phyloP scores from a whole-genome alignment of 2,113 vertebrate genomes.

The Vulpes vulpes region DNA sequence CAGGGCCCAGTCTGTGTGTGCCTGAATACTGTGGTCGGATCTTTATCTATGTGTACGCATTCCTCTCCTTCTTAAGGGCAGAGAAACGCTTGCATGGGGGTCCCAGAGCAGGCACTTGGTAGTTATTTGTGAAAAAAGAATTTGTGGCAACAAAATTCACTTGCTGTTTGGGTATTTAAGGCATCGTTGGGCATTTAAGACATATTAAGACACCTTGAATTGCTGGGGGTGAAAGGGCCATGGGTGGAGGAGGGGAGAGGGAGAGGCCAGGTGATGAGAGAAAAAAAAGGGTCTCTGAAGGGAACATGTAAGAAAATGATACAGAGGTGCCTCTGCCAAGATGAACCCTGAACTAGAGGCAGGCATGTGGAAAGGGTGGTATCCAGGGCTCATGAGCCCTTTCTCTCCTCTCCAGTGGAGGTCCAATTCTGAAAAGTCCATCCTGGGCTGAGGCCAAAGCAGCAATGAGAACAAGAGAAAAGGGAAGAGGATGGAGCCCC shows the following conservation, averaged over 20 bases:
- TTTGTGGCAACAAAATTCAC: background rate
- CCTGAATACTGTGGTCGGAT: too few relatives aligned
- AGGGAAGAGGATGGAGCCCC: background rate
- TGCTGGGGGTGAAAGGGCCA: background rate
- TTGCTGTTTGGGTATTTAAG: background rate
- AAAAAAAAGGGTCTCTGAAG: background rate
- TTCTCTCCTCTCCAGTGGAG: background rate
- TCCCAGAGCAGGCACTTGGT: background rate
- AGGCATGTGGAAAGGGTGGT: background rate
- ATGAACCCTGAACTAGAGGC: background rate
- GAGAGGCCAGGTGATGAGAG: background rate
- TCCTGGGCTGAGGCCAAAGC: background rate
- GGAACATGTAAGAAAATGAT: background rate
- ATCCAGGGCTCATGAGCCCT: background rate
- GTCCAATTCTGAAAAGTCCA: background rate
- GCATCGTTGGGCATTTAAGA: background rate
- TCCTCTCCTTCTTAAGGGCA: background rate
- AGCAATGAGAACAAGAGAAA: background rate
- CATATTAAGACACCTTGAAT: background rate
- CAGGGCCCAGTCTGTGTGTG: too few relatives aligned
- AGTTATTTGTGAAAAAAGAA: background rate
- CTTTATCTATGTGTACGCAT: background rate
- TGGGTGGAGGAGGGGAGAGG: background rate
- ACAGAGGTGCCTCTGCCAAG: background rate
- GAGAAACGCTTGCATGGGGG: background rate